A percentile compares a stretch with the other conserved stretches of the same genome.
Conservation (phyloP, 1,140 invertebrate species). For the Lerema accius region DNA sequence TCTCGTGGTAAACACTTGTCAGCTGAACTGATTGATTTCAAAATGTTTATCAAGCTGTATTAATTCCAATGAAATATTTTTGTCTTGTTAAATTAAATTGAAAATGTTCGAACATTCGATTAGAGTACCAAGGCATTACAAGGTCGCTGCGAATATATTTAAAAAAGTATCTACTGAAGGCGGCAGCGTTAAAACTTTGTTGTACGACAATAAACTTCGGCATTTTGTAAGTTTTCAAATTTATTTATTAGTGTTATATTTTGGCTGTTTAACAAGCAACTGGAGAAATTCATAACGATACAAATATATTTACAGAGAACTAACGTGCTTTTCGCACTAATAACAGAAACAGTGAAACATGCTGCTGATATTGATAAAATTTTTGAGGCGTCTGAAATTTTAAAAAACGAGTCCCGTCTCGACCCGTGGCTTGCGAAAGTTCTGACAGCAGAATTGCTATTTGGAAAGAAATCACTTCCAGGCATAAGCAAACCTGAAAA, state of each 20-base stretch:
- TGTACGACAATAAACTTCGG: slow-evolving; percentile 87
- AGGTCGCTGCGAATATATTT: slow-evolving; percentile 86
- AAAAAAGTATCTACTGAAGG: slow-evolving; percentile 86
- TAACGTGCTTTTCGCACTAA: slow-evolving; percentile 88
- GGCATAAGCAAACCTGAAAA: slow-evolving; percentile 87
- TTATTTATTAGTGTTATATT: slow-evolving; percentile 12
- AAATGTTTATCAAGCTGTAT: slow-evolving; percentile 1
- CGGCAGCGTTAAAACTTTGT: slow-evolving; percentile 87
- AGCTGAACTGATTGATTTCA: too few relatives aligned
- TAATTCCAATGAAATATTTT: slow-evolving; percentile 38
- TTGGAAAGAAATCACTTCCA: slow-evolving; percentile 88
- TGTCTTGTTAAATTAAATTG: slow-evolving; percentile 36
- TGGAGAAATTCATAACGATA: slow-evolving; percentile 2
- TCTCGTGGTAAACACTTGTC: slow-evolving; percentile 52
- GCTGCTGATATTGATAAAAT: slow-evolving; percentile 85
- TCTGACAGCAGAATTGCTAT: slow-evolving; percentile 92
- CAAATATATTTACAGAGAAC: slow-evolving; percentile 85
- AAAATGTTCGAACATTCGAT: slow-evolving; percentile 87
- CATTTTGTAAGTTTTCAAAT: slow-evolving; percentile 69
- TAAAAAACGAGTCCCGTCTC: slow-evolving; percentile 87
- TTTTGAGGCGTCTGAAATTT: slow-evolving; percentile 84
- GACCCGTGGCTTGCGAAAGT: slow-evolving; percentile 88
- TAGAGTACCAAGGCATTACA: slow-evolving; percentile 90
- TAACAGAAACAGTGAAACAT: slow-evolving; percentile 88
- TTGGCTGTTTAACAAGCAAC: neutral